Conservation (phyloP, 2,113 vertebrate genomes). For the Chloropsis cyanopogon region DNA sequence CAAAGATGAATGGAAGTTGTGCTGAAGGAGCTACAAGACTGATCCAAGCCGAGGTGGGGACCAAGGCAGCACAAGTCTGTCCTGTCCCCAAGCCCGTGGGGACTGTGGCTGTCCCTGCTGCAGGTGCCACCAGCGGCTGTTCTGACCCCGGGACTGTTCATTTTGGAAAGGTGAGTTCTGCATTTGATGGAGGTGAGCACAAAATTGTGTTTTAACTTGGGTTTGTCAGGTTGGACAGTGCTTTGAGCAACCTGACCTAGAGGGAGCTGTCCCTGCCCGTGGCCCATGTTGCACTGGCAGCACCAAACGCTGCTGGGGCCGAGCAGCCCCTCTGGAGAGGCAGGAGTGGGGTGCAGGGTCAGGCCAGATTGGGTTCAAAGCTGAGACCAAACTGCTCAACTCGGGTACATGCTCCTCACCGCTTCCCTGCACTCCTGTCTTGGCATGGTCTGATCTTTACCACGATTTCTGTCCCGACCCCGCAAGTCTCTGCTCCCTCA, state of each 20-base stretch:
- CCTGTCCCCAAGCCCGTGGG: rapidly evolving
- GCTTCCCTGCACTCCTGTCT: not conserved
- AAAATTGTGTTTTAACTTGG: rapidly evolving
- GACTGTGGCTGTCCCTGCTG: not conserved
- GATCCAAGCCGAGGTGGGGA: not conserved
- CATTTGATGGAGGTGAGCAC: not conserved
- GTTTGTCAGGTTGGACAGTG: not conserved
- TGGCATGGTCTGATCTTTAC: rapidly evolving
- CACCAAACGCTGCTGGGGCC: not conserved
- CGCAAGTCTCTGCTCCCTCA: not conserved
- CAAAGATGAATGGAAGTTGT: not conserved
- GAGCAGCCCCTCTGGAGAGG: not conserved
- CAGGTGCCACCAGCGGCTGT: not conserved
- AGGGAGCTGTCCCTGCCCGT: not conserved
- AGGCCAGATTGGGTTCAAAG: not conserved
- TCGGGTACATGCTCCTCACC: rapidly evolving
- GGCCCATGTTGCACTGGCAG: not conserved
- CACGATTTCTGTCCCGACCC: not conserved
- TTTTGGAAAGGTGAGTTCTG: rapidly evolving
- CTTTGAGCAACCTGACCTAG: not conserved
- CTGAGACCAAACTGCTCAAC: not conserved
- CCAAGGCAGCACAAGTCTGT: not conserved
- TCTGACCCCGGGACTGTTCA: rapidly evolving
- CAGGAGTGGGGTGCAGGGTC: not conserved
- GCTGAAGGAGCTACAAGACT: rapidly evolving